These are phyloP conservation scores for Hyperoodon ampullatus DNA, from an alignment of 2,113 vertebrate species.

Conservation along the genomic window DNA sequence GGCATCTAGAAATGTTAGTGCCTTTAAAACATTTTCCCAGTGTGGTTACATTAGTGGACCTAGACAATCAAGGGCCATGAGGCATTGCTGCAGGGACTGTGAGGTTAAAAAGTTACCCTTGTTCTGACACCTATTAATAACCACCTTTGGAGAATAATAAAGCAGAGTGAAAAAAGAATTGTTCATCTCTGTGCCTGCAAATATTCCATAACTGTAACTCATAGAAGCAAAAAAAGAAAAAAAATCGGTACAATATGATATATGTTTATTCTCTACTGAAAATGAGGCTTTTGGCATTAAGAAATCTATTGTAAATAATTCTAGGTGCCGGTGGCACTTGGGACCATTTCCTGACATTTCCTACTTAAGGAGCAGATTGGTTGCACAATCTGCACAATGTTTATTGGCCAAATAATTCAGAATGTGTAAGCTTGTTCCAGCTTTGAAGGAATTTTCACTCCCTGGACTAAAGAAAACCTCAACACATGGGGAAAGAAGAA, in stretches of 20 bases:
- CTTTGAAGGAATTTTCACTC: slow-evolving; percentile 15
- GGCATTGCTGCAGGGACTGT: slow-evolving; percentile 42
- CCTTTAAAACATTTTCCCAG: slow-evolving; percentile 67
- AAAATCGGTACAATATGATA: slow-evolving; percentile 68
- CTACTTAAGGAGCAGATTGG: slow-evolving; percentile 47
- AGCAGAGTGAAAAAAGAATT: slow-evolving; percentile 55
- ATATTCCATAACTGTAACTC: slow-evolving; percentile 73
- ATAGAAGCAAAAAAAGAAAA: slow-evolving; percentile 18
- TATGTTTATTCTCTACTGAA: slow-evolving; percentile 76
- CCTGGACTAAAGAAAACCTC: slow-evolving; percentile 13
- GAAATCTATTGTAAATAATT: slow-evolving; percentile 77
- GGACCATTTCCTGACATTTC: slow-evolving; percentile 64
- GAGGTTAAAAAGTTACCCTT: slow-evolving; percentile 71
- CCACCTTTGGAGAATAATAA: slow-evolving; percentile 75
- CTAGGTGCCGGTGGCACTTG: slow-evolving; percentile 63
- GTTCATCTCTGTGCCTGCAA: slow-evolving; percentile 42
- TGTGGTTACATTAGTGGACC: slow-evolving; percentile 69
- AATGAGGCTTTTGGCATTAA: slow-evolving; percentile 72
- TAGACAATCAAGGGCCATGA: slow-evolving; percentile 75
- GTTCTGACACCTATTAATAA: slow-evolving; percentile 74
- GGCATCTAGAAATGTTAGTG: slow-evolving; percentile 54
- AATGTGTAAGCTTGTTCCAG: background rate
- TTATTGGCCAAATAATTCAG: slow-evolving; percentile 28
- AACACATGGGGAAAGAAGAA: background rate
- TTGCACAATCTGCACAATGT: background rate